Evolutionary conservation across 2,888 invertebrate genomes (phyloP).

Genomic region (Pandemis heparana): DNA sequence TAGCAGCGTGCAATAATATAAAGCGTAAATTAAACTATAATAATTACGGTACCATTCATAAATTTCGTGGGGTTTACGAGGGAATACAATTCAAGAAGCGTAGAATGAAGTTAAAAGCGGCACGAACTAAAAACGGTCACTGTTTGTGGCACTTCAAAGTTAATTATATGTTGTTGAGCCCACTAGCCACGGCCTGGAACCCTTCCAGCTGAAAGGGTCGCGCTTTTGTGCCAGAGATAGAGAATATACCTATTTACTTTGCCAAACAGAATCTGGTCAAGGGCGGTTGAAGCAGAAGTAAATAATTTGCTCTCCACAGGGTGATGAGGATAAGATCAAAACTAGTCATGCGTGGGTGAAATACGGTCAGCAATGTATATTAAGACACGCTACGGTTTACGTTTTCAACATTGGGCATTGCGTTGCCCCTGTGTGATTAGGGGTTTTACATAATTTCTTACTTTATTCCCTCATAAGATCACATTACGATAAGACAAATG

Average conservation of each 20-base stretch:
- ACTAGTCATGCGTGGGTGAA: not conserved
- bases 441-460: too few relatives aligned
- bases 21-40: not conserved
- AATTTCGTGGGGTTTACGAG: not conserved
- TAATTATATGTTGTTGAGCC: conserved; percentile 4
- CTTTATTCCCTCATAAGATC: too few relatives aligned
- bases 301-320: not conserved
- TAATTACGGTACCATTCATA: not conserved
- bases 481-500: too few relatives aligned
- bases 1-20: not conserved
- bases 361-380: not conserved
- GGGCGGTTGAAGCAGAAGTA: not conserved
- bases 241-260: conserved; percentile 1
- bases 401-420: not conserved
- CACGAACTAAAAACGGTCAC: not conserved
- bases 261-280: conserved; percentile 6
- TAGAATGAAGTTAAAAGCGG: not conserved
- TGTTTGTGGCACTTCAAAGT: conserved; percentile 8
- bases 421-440: too few relatives aligned
- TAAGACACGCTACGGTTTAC: not conserved
- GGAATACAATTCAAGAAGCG: not conserved
- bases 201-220: conserved; percentile 3
- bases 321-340: not conserved
- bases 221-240: conserved; percentile 1
- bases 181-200: conserved; percentile 5